These are phyloP conservation scores for Luscinia megarhynchos DNA, from an alignment of 2,797 vertebrate species.

Conservation along the genomic window DNA sequence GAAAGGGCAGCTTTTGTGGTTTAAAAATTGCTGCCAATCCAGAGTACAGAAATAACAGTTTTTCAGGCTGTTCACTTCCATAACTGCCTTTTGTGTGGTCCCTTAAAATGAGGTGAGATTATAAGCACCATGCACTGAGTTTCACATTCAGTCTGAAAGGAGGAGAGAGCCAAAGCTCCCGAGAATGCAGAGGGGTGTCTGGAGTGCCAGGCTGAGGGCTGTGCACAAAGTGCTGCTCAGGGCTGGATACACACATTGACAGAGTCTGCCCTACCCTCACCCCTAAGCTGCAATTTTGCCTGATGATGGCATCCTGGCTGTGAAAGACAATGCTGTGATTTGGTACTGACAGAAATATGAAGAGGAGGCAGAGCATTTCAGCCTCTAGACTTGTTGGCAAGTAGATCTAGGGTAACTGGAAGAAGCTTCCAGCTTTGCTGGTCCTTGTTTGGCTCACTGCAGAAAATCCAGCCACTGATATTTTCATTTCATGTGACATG, in stretches of 20 bases:
- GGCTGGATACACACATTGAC: neutral
- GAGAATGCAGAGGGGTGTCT: neutral
- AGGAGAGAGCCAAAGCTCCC: neutral
- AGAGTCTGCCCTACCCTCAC: rapidly evolving
- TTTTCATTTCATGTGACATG: neutral
- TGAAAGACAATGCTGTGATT: neutral
- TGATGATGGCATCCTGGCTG: neutral
- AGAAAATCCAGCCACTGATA: neutral
- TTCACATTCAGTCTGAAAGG: neutral
- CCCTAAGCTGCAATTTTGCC: neutral
- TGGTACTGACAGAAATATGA: neutral
- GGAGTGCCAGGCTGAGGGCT: neutral
- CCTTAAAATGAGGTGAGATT: neutral
- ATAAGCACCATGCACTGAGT: neutral
- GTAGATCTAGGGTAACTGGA: neutral
- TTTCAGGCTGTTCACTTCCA: neutral
- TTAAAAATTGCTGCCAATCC: neutral
- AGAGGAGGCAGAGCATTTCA: neutral
- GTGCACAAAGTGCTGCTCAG: rapidly evolving
- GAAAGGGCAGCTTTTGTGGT: neutral
- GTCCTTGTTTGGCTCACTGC: rapidly evolving
- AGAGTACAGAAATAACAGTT: neutral
- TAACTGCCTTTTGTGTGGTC: neutral
- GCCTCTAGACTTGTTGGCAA: neutral
- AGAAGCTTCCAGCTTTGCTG: neutral